phyloP scores from a whole-genome alignment of 2,888 invertebrate genomes.

The Tipula confusa region DNA sequence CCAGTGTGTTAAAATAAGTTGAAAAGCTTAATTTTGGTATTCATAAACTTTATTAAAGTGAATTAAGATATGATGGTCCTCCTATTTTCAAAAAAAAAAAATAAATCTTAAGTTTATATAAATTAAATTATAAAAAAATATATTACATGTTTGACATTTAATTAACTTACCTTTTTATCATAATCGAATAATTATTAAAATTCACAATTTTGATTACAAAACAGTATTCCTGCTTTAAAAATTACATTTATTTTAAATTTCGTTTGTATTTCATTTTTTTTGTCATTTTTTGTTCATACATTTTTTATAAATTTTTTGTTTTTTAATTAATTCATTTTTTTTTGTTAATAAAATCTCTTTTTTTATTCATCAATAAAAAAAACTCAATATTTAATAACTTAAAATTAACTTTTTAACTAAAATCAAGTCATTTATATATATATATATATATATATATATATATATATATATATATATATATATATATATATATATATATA shows the following conservation, averaged over 20 bases:
- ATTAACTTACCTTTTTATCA: too few relatives aligned
- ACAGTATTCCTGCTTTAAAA: slow-evolving; percentile 30
- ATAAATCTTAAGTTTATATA: too few relatives aligned
- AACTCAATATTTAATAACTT: not conserved
- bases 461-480: too few relatives aligned
- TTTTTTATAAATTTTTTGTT: slow-evolving; percentile 21
- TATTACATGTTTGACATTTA: too few relatives aligned
- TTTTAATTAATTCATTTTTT: slow-evolving; percentile 12
- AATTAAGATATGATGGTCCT: too few relatives aligned
- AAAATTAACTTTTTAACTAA: slow-evolving; percentile 7
- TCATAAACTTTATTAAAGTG: too few relatives aligned
- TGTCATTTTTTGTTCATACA: slow-evolving; percentile 7
- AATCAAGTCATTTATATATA: not conserved
- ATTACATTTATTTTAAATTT: slow-evolving; percentile 28
- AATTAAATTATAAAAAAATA: too few relatives aligned
- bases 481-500: too few relatives aligned
- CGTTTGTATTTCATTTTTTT: slow-evolving; percentile 7
- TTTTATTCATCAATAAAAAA: not conserved
- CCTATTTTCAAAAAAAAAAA: too few relatives aligned
- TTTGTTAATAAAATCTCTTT: slow-evolving; percentile 21
- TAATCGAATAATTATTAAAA: not conserved
- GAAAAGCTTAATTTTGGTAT: too few relatives aligned
- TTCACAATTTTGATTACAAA: slow-evolving; percentile 25
- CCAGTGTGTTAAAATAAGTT: too few relatives aligned
- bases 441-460: too few relatives aligned